Evolutionary conservation across 2,888 invertebrate genomes (phyloP), one percentile per base, ranked within the genome.

Genomic region (Epistrophe eligans): DNA sequence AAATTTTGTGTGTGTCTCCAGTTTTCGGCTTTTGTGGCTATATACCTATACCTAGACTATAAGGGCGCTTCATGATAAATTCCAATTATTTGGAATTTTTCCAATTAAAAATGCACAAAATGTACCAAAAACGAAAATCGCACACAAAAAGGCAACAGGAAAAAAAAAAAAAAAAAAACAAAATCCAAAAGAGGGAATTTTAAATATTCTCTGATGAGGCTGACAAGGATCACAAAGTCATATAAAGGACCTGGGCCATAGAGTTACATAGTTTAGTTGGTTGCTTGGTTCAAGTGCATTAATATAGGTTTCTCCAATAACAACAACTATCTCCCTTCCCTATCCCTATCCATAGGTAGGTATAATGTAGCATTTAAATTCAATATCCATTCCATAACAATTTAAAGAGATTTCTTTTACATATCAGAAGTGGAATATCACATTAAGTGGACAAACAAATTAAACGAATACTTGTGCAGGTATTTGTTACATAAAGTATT

Each of bases 21-120:
- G 70, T 67, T 79, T 32, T 72, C 2, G 32, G 58, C 28, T 48
- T 71, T 72, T 77, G 81, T 58, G 71, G 71, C 77, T 70, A 76
- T 62, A 28, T 60, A n/a, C n/a, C n/a, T n/a, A n/a, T n/a, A n/a
- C n/a, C n/a, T n/a, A 28, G 74, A 76, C 70, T 66, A 72, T 71
- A 82, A 77, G 71, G 64, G 48, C 64, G 62, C 40, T 71, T 71
- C 64, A 60, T 77, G 84, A 60, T 77, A 80, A 77, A 85, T 85
- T 81, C 70, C 81, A 77, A 77, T 85, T 85, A 84, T 80, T 80
- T 80, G 77, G 80, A 80, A 84, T 77, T 81, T 81, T 85, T 74
- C 77, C 81, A 85, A 81, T 85, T 85, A 81, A 81, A 85, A 84
- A 62, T 85, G 81, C 81, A 81, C 77, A 81, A 77, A 85, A 81